phyloP scores from a whole-genome alignment of 2,888 invertebrate species.

The Xanthorhoe designata region DNA sequence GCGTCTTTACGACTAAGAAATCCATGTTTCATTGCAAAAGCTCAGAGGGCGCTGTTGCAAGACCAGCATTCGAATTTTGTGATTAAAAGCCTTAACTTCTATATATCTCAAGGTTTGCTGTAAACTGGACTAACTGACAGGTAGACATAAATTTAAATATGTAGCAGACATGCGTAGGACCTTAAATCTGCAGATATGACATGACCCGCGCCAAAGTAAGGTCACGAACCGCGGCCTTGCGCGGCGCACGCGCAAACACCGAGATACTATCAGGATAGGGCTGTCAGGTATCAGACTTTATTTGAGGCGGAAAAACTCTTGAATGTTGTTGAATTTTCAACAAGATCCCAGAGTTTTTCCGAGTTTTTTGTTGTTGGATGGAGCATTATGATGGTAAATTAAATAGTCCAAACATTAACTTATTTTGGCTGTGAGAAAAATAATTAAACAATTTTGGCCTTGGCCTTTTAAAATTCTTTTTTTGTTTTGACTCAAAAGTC shows the following conservation, averaged over 20 bases:
- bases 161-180: slow-evolving; percentile 27
- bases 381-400: too few species aligned
- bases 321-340: neutral
- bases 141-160: slow-evolving; percentile 28
- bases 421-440: too few species aligned
- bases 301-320: neutral
- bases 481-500: too few species aligned
- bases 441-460: too few species aligned
- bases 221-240: slow-evolving; percentile 38
- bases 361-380: too few species aligned
- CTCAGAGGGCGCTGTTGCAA: neutral
- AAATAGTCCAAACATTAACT: too few species aligned
- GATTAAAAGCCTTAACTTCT: slow-evolving; percentile 1
- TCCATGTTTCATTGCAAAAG: too few species aligned
- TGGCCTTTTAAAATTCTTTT: too few species aligned
- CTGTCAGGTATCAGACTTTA: slow-evolving; percentile 1
- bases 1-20: too few species aligned
- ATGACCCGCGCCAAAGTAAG: slow-evolving; percentile 34
- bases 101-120: slow-evolving; percentile 23
- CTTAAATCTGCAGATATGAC: slow-evolving; percentile 36
- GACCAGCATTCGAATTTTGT: neutral
- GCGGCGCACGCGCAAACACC: slow-evolving; percentile 40
- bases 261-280: slow-evolving; percentile 25
- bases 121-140: slow-evolving; percentile 25
- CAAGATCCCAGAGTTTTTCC: too few species aligned